Evolutionary conservation across 2,113 vertebrate species (phyloP).

Genomic region (Symphodus melops): DNA sequence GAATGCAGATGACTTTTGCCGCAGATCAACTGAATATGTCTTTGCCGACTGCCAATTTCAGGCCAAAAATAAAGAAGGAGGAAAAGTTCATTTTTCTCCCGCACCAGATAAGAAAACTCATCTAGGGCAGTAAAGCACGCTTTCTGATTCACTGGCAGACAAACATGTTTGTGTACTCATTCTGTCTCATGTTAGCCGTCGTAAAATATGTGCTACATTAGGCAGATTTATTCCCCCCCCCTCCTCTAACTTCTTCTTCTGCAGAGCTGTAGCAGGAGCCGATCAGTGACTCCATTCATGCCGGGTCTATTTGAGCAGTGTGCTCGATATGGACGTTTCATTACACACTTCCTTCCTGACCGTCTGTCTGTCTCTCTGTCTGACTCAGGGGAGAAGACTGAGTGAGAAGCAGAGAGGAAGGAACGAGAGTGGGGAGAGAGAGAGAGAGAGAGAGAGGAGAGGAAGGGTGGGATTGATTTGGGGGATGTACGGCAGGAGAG

Average conservation of each 20-base stretch:
- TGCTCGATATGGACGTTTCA: slow-evolving; percentile 74
- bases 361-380: slow-evolving; percentile 12
- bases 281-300: slow-evolving; percentile 80
- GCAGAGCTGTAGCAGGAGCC: slow-evolving; percentile 41
- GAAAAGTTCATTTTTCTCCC: background rate
- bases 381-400: slow-evolving; percentile 31
- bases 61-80: background rate
- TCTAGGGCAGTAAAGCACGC: background rate
- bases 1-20: slow-evolving; percentile 30
- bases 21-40: slow-evolving; percentile 24
- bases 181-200: slow-evolving; percentile 5
- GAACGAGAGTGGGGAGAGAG: slow-evolving; percentile 31
- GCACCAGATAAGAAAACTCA: no score
- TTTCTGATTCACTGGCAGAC: background rate
- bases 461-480: slow-evolving; percentile 16
- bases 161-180: slow-evolving; percentile 1
- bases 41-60: slow-evolving; percentile 27
- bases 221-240: slow-evolving; percentile 10
- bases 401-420: slow-evolving; percentile 38
- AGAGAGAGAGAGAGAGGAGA: slow-evolving; percentile 14
- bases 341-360: slow-evolving; percentile 74
- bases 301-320: slow-evolving; percentile 75
- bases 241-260: slow-evolving; percentile 30
- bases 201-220: slow-evolving; percentile 18
- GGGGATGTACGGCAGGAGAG: background rate